Base-by-base conservation (phyloP, 1,140 invertebrate genomes). In the Drosophila ambigua region DNA sequence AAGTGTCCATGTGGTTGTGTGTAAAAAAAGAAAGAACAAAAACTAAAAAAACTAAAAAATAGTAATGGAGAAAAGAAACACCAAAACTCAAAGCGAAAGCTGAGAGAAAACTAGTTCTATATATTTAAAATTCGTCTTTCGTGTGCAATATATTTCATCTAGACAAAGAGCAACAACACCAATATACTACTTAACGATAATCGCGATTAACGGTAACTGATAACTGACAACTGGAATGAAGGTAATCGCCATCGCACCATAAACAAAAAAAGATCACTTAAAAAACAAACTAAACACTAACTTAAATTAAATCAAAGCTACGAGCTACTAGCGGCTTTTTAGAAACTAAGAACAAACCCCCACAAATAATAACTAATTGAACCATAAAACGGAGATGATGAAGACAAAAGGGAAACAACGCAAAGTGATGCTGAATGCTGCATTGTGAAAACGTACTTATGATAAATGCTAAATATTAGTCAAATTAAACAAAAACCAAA, bases 371-470 rank as follows among this genome's bases (percentile, higher is more conserved):
- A 76, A 67, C 55, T 63, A 58, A 74, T 51, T 45, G 51, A 63
- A 73, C 52, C 52, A 62, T 39, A 26, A 69, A 28, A 9, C 39
- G 20, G 11, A 35, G 31, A 31, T 9, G 28, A 31, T 3, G 31
- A 31, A 53, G n/a, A 41, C 26, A 24, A 31, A 53, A 46, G 43
- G 60, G 45, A 64, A 43, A 49, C 45, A 58, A 60, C 46, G 69
- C 58, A 51, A 79, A 67, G 60, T 55, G 44, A 76, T 84, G 52
- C 72, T 60, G 72, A 67, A 68, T 51, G 84, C 68, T 87, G 73
- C 79, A 81, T 81, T 81, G 79, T 78, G 71, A 83, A 65, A 85
- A 85, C 83, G 78, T 85, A 85, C 82, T 85, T 85, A 85, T 85
- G 82, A 85, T 82, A 82, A 85, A 81, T 84, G 77, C 83, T 84